Base-by-base conservation (phyloP, 2,113 vertebrate species). In the Poeciliopsis turrubarensis region DNA sequence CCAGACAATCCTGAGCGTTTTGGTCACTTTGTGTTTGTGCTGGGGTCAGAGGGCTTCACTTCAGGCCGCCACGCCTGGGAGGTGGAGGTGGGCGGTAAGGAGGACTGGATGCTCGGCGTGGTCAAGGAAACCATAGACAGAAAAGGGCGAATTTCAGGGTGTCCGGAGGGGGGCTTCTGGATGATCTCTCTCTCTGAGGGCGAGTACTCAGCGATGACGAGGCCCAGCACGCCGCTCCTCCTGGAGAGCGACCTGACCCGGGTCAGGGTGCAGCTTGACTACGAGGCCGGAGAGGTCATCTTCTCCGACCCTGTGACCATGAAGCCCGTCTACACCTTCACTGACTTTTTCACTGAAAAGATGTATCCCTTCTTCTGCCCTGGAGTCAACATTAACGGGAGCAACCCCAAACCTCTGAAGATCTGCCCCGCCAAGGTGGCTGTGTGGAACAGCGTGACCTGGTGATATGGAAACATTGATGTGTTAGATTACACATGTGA, bases 331-430 rank as follows among this genome's bases (percentile, higher is more conserved):
- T 93, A 95, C 91, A 92, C 93, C 63, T 94, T 95, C 67, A 78
- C 11, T 0, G 92, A 86, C 75, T 78, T 80, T 73, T 95, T 95
- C 79, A 92, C 90, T 2, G 92, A 94, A 78, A 94, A 70, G 79
- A 92, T 95, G 88, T 95, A 88, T 78, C 94, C 95, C 13, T 94
- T 95, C 83, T 94, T 95, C 89, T 95, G 94, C 80, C 94, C 94
- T 0, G 94, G 95, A 3, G 92, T 93, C 27, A 95, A 95, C 84
- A 93, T 95, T 64, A 94, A 94, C 0, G 89, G 93, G 7, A 94
- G 92, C 68, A 95, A 95, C 82, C 88, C 91, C 32, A 87, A 87
- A 1, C 92, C 94, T 0, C 89, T 95, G 10, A 93, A 92, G 79
- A 92, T 95, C 86, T 95, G 92, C 81, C 92, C 92, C 0, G 92